Evolutionary conservation across 30 jellyfish, hydroid and myxozoan species (phyloP), one percentile per base, ranked within the genome.

Genomic region (Aurelia aurita): DNA sequence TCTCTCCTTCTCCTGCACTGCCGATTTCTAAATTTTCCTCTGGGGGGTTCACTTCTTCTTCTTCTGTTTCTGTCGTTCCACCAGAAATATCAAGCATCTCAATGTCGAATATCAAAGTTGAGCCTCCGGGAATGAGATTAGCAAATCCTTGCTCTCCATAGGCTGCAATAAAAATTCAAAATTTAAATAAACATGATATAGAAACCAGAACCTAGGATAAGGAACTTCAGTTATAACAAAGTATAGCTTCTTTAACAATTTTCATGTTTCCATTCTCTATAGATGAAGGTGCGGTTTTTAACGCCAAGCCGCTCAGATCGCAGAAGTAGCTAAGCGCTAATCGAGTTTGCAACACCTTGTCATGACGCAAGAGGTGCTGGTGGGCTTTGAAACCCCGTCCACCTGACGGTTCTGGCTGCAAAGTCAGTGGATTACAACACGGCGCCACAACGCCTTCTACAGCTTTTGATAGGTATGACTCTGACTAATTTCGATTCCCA

Each of bases 111-210:
- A 92, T 92, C 29, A 92, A 72, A 0, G 96, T 82, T 35, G 98
- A 79, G 39, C 80, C 82, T 58, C 87, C 92, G 9, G 98, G 98
- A 49, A 92, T 92, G 44, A 92, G 31, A 55, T 87, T 93, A 12
- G 91, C 96, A 77, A 92, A 87, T 62, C 98, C 98, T 23, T 54
- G 92, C 7, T 81, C 92, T 69, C 98, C 98, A 82, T 92, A 92
- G 14, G 98, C 98, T 92, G 9, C 1, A 45, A 20, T 79, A 76
- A 58, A 28, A 5, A 44, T 11, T 7, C 58, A 35, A 19, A 14
- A 12, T 59, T 68, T 13, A 16, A 22, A 21, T 58, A n/a, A n/a
- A 25, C 13, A 22, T 0, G n/a, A 68, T 3, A 44, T 3, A 44
- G 80, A 44, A 68, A 29, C 6, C 6, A 64, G 13, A 2, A 29